Base-by-base conservation (phyloP, 1,140 invertebrate genomes). In the Drosophila oshimai region DNA sequence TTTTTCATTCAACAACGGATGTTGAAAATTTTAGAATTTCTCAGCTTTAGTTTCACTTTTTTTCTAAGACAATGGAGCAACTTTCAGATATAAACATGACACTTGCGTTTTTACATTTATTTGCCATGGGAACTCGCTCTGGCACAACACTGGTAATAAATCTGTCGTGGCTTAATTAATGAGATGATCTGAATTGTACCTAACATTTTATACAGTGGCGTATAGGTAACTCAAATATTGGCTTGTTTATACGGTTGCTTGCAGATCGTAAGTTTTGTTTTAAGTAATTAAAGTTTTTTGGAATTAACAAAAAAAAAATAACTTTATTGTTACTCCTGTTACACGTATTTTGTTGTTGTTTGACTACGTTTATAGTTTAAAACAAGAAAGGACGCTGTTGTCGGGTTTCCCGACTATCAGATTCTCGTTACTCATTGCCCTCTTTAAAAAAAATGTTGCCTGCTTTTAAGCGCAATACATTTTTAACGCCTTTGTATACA, bases 41-140 rank as follows among this genome's bases (percentile, higher is more conserved):
- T 15, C 7, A 15, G 44, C 12, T 22, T 18, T 41, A 22, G 61
- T 65, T 65, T 65, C 33, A 60, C 53, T 60, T 60, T 60, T 20
- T 12, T 24, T 13, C 7, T 9, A 26, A 42, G 28, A 61, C 58
- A 61, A 58, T 42, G 47, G 7, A 9, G 26, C 9, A 5, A n/a
- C 17, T 33, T 33, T 55, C 7, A 28, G 5, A 28, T 24, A 9
- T 22, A 10, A 10, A 13, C 36, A 10, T 42, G 36, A 10, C 10
- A 13, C 36, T 13, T 42, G 36, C 2, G 20, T 55, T 60, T 28
- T 61, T 28, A 42, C 24, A 26, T 34, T 42, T 3, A 33, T 57
- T 55, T 20, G 17, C 17, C 18, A 6, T 57, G 46, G 13, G 46
- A 51, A 47, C 28, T 34, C 15, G 1, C 5, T 18, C 31, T 7